A percentile compares a stretch with the other conserved stretches of the same genome.
Conservation (phyloP, 2,797 vertebrate genomes). For the Apogon talboti region DNA sequence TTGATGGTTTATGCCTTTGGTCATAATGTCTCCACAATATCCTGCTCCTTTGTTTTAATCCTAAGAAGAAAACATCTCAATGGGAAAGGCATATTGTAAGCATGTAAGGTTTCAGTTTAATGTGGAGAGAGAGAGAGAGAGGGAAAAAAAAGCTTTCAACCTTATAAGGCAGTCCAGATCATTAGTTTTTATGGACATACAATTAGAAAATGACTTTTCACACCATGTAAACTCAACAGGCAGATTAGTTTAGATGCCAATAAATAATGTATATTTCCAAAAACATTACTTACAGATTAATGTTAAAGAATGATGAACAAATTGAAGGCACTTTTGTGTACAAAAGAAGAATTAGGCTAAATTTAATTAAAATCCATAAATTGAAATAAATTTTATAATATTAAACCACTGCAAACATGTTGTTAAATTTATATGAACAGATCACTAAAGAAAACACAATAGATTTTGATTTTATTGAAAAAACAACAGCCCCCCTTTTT, state of each 20-base stretch:
- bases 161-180: neutral
- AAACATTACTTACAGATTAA: neutral
- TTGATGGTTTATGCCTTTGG: conserved; percentile 26
- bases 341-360: too few relatives aligned
- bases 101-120: conserved; percentile 4
- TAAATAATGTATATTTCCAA: too few relatives aligned
- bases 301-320: neutral
- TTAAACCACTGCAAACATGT: too few relatives aligned
- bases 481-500: too few relatives aligned
- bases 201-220: neutral
- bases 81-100: neutral
- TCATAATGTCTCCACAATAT: conserved; percentile 16
- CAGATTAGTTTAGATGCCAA: neutral
- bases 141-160: neutral
- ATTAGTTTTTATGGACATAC: neutral
- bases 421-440: too few relatives aligned
- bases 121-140: neutral
- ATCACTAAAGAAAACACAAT: too few relatives aligned
- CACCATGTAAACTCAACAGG: neutral
- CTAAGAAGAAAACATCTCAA: conserved; percentile 6
- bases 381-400: too few relatives aligned
- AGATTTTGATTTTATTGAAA: too few relatives aligned
- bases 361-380: too few relatives aligned
- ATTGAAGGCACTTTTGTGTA: conserved; percentile 17
- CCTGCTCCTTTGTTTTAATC: conserved; percentile 24